Conservation (phyloP, 2,888 invertebrate genomes). For the Alentia gelatinosa region DNA sequence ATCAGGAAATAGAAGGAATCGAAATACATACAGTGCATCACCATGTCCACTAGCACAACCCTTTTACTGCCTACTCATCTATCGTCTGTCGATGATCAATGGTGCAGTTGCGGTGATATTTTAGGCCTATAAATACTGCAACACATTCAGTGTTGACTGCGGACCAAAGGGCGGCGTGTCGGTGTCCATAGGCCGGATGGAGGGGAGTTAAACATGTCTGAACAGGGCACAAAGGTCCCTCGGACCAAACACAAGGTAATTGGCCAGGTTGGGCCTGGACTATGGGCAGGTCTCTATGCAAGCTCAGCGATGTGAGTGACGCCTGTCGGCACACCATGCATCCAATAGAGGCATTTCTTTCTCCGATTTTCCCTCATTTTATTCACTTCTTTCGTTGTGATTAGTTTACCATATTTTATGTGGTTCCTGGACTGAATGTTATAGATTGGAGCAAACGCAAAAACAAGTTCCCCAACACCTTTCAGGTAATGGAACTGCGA, state of each 20-base stretch:
- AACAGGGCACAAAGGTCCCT: not conserved
- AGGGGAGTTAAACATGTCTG: not conserved
- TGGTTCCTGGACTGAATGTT: no score
- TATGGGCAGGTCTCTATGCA: not conserved
- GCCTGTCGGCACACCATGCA: not conserved
- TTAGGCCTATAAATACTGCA: no score
- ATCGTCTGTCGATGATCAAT: no score
- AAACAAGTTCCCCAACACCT: no score
- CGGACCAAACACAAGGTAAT: not conserved
- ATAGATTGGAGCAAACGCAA: no score
- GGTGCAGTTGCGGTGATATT: no score
- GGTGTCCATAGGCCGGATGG: not conserved
- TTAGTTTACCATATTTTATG: not conserved
- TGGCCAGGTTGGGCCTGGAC: not conserved
- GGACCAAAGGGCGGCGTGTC: not conserved
- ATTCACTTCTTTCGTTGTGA: not conserved
- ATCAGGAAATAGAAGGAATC: no score
- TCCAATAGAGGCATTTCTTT: not conserved
- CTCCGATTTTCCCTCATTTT: not conserved
- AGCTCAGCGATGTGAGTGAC: not conserved
- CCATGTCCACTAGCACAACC: no score
- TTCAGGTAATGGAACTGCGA: no score
- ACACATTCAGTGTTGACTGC: not conserved
- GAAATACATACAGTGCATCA: no score
- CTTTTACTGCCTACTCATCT: no score